Percentiles rank a stretch among this genome's conserved stretches.
These are phyloP conservation scores for Zaprionus capensis DNA, from an alignment of 1,140 invertebrate species.

Conservation along the genomic window DNA sequence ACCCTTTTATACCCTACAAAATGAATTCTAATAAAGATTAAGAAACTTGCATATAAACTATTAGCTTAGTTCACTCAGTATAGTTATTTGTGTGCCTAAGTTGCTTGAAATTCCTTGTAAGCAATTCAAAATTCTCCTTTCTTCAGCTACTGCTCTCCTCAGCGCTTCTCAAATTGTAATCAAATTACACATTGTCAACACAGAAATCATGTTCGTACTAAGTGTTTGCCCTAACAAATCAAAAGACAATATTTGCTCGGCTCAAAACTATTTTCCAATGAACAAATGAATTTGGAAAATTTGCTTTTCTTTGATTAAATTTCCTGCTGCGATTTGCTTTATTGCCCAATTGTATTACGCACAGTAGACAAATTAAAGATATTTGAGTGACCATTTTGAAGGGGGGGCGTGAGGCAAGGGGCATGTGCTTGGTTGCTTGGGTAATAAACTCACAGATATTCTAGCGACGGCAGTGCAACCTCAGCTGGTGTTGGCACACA, in stretches of 20 bases:
- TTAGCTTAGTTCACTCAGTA: too few species aligned
- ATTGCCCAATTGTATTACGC: conserved; percentile 18
- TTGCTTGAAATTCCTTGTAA: too few species aligned
- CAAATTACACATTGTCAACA: not conserved
- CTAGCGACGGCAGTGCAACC: conserved; percentile 19
- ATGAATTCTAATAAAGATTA: too few species aligned
- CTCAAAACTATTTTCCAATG: conserved; percentile 3
- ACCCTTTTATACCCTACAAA: too few species aligned
- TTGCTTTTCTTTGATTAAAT: conserved; percentile 1
- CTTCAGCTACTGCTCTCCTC: not conserved
- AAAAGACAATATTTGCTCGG: not conserved
- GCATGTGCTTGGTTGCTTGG: not conserved
- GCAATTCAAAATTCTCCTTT: not conserved
- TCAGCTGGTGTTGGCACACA: conserved; percentile 41
- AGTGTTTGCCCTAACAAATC: not conserved
- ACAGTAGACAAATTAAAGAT: conserved; percentile 34
- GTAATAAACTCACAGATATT: conserved; percentile 44
- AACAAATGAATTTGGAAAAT: conserved; percentile 5
- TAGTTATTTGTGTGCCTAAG: too few species aligned
- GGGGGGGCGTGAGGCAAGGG: not conserved
- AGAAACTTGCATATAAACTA: too few species aligned
- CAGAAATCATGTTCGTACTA: not conserved
- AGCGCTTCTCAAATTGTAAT: not conserved
- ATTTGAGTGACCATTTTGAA: conserved; percentile 24
- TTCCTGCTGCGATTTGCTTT: not conserved